These are phyloP conservation scores for Chrysolina americana DNA, from an alignment of 2,888 invertebrate genomes.

Conservation along the genomic window DNA sequence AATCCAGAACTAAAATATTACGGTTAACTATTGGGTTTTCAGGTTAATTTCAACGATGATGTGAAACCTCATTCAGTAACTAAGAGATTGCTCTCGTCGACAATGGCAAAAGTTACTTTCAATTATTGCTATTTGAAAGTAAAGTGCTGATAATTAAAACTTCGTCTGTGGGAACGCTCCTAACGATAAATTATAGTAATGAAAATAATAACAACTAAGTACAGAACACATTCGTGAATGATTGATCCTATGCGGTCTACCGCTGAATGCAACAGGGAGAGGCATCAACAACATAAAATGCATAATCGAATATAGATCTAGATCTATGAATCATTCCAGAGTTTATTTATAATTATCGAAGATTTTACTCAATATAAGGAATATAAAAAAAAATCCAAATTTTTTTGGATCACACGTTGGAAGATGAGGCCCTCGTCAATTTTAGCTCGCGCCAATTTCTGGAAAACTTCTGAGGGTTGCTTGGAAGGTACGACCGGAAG, in stretches of 20 bases:
- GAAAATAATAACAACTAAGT: constrained; percentile 11
- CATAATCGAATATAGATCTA: no score
- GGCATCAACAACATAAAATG: not conserved
- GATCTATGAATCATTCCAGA: no score
- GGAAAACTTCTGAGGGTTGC: no score
- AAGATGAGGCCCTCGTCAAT: no score
- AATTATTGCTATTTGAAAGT: constrained; percentile 11
- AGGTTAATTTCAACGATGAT: not conserved
- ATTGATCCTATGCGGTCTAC: not conserved
- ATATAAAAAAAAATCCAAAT: no score
- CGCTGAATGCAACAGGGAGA: not conserved
- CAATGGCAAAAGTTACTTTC: constrained; percentile 18
- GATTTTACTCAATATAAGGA: no score
- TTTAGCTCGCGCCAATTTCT: no score
- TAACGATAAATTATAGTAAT: constrained; percentile 18
- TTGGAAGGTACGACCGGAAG: no score
- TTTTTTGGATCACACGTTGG: no score
- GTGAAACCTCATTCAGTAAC: not conserved
- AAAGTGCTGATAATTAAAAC: constrained; percentile 15
- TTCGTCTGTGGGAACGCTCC: constrained; percentile 3
- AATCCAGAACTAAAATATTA: no score
- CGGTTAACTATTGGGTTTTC: no score
- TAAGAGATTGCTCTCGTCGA: not conserved
- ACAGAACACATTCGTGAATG: not conserved
- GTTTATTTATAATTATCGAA: no score